These are phyloP conservation scores for Orthosia cruda DNA, from an alignment of 2,888 invertebrate genomes.

Conservation along the genomic window DNA sequence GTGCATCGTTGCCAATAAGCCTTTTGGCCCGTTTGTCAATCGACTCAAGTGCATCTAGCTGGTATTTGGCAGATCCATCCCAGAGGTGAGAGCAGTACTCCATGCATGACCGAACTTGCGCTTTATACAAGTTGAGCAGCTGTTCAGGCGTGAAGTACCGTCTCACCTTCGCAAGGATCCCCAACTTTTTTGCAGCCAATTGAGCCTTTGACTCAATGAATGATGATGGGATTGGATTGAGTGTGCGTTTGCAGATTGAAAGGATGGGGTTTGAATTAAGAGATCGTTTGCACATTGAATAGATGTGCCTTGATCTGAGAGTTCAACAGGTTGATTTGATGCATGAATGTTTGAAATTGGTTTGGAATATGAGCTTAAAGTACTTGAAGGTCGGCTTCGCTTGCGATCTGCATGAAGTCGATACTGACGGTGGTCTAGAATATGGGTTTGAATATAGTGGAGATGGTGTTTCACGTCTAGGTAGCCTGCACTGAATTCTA, in stretches of 20 bases:
- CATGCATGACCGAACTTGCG: no score
- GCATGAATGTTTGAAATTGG: constrained; percentile 50
- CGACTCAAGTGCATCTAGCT: no score
- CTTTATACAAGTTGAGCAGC: no score
- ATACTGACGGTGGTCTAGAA: constrained; percentile 40
- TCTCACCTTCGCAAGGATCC: no score
- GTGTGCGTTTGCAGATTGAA: constrained; percentile 47
- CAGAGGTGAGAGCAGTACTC: no score
- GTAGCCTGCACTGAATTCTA: constrained; percentile 39
- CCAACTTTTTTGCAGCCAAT: no score
- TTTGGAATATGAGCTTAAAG: constrained; percentile 59
- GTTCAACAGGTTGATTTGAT: constrained; percentile 59
- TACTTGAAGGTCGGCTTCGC: constrained; percentile 53
- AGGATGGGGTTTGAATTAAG: constrained; percentile 42
- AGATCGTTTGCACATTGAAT: constrained; percentile 50
- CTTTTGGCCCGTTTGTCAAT: no score
- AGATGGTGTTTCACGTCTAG: constrained; percentile 25
- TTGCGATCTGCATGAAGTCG: constrained; percentile 49
- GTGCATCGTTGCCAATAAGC: no score
- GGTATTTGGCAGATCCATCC: no score
- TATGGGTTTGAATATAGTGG: constrained; percentile 34
- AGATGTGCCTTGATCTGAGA: constrained; percentile 49
- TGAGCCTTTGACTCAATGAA: no score
- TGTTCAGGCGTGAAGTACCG: no score
- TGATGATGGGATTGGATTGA: constrained; percentile 40